These are phyloP conservation scores for Corythornis cristatus DNA, from an alignment of 2,113 vertebrate species.

Conservation along the genomic window DNA sequence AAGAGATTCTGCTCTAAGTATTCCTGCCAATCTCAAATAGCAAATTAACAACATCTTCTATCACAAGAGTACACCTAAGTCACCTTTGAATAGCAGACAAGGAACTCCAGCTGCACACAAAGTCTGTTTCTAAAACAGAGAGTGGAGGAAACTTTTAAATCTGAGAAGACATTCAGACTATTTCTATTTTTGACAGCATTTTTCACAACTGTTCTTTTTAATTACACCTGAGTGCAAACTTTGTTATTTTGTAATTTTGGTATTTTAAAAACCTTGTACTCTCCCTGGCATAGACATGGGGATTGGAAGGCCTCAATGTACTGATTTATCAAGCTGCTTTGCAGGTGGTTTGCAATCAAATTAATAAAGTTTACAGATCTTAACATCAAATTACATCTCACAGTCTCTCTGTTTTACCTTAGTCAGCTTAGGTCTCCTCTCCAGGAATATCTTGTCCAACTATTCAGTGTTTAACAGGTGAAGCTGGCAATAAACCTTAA, in stretches of 20 bases:
- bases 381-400: slow-evolving; percentile 15
- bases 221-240: not conserved
- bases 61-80: not conserved
- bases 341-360: not conserved
- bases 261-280: not conserved
- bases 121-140: not conserved
- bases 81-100: not conserved
- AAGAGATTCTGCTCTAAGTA: not conserved
- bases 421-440: slow-evolving; percentile 32
- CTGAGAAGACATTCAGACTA: not conserved
- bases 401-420: slow-evolving; percentile 32
- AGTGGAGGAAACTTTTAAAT: not conserved
- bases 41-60: not conserved
- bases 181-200: not conserved
- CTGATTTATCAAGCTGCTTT: not conserved
- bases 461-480: slow-evolving; percentile 39
- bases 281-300: not conserved
- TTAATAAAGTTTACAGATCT: not conserved
- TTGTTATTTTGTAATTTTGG: not conserved
- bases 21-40: not conserved
- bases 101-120: not conserved
- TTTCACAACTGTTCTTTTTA: not conserved
- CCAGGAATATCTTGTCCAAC: slow-evolving; percentile 46
- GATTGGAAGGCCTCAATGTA: not conserved
- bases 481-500: slow-evolving; percentile 48